Base-by-base conservation (phyloP, 1,140 invertebrate species). In the Conus betulinus region DNA sequence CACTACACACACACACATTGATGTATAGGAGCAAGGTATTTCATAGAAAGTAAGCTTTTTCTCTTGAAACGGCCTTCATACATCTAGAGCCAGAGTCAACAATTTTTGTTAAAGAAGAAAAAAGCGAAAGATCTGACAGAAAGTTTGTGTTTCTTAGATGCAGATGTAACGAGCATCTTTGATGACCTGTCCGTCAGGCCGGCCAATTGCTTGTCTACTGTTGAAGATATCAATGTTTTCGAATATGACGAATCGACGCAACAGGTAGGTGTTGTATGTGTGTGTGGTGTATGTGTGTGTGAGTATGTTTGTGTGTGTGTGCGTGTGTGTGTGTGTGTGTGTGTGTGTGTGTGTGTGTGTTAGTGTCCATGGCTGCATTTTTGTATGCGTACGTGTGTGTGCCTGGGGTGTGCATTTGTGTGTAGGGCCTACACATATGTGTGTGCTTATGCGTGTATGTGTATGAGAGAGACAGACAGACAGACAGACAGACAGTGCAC, bases 211-310 rank as follows among this genome's bases (percentile, higher is more conserved):
- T 23, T 84, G 82, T 8, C 53, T 3, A 53, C 52, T 13, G 52
- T 84, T 63, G 55, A 84, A 39, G 82, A 63, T n/a, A 63, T 63
- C 55, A 63, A 84, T 39, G 52, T 53, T 27, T 84, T 84, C 57
- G 15, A 23, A 10, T 84, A 63, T 53, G 57, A 84, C 10, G 57
- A 39, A 0, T 63, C 82, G 3, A 15, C 8, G 8, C 55, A 63
- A 84, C 55, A 60, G 82, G 82, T 84, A 17, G 7, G 76, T 78
- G 27, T 78, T 78, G 27, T 78, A 17, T 78, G 11, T 78, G n/a
- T 78, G 7, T 60, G 57, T 60, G 57, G 57, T 60, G 57, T 60
- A 4, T 60, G 57, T 60, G 57, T 60, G 57, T 60, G 57, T 2
- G 57, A 11, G 15, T 60, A 39, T 39, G 39, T 39, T 0, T 39